phyloP scores from a whole-genome alignment of 2,888 invertebrate genomes.

The Hemicrepidius hirtus region DNA sequence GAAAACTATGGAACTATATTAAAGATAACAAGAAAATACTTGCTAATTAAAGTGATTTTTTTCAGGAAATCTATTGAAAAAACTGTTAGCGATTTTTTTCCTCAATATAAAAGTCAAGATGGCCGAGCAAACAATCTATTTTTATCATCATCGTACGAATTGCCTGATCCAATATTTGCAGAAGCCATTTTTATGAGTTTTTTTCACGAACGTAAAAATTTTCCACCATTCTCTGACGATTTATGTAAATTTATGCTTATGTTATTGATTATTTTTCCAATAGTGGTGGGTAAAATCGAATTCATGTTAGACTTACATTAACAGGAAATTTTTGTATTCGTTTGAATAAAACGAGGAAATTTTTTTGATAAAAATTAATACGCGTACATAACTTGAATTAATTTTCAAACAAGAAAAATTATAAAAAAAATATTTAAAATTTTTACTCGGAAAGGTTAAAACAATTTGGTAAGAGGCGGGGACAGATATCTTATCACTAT shows the following conservation, averaged over 20 bases:
- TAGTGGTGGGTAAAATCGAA: neutral
- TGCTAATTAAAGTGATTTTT: neutral
- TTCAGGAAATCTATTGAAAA: neutral
- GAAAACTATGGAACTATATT: neutral
- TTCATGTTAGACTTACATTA: neutral
- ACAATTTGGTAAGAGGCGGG: slow-evolving; percentile 1
- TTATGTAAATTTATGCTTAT: slow-evolving; percentile 25
- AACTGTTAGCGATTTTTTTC: slow-evolving; percentile 37
- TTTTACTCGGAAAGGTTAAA: neutral
- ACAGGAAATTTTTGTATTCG: neutral
- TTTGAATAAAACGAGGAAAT: no score
- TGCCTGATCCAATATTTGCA: slow-evolving; percentile 62
- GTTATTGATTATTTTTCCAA: slow-evolving; percentile 29
- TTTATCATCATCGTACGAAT: slow-evolving; percentile 64
- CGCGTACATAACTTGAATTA: no score
- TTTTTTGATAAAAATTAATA: no score
- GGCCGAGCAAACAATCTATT: slow-evolving; percentile 71
- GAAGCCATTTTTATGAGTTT: slow-evolving; percentile 59
- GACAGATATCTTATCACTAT: slow-evolving; percentile 39
- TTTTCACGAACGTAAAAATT: slow-evolving; percentile 24
- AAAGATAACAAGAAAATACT: neutral
- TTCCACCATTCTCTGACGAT: slow-evolving; percentile 30
- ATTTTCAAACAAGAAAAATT: no score
- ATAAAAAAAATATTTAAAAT: no score
- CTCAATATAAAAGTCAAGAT: slow-evolving; percentile 65